Evolutionary conservation across 2,888 invertebrate species (phyloP).

Genomic region (Trichogramma evanescens): DNA sequence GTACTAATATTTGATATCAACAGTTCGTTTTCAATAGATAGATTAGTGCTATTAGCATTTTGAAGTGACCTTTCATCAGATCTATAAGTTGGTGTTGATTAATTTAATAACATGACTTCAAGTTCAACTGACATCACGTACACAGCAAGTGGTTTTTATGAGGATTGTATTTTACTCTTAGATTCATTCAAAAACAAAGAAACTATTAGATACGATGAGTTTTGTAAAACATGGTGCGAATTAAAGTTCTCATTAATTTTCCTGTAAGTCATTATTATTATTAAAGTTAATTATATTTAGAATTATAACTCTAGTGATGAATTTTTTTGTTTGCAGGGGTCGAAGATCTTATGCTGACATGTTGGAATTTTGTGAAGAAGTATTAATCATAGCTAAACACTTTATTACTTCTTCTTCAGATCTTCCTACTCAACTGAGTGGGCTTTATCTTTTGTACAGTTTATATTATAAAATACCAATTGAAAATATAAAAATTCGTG

Average conservation of each 20-base stretch:
- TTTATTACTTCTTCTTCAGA: constrained; percentile 30
- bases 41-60: no score
- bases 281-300: background rate
- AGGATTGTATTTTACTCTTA: constrained; percentile 36
- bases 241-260: constrained; percentile 41
- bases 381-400: constrained; percentile 35
- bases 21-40: no score
- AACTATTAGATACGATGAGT: constrained; percentile 35
- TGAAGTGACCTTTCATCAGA: no score
- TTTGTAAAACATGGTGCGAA: constrained; percentile 36
- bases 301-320: background rate
- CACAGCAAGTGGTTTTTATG: constrained; percentile 32
- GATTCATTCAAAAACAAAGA: constrained; percentile 30
- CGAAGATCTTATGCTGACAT: constrained; percentile 31
- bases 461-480: constrained; percentile 40
- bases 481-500: constrained; percentile 33
- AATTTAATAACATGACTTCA: no score
- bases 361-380: constrained; percentile 40
- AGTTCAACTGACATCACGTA: constrained; percentile 8
- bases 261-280: constrained; percentile 27
- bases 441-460: constrained; percentile 40
- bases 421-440: constrained; percentile 37
- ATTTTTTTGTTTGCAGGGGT: constrained; percentile 24
- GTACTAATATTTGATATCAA: no score
- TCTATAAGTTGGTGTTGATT: no score